Conservation (phyloP, 2,888 invertebrate genomes). For the Coelinius sp. region DNA sequence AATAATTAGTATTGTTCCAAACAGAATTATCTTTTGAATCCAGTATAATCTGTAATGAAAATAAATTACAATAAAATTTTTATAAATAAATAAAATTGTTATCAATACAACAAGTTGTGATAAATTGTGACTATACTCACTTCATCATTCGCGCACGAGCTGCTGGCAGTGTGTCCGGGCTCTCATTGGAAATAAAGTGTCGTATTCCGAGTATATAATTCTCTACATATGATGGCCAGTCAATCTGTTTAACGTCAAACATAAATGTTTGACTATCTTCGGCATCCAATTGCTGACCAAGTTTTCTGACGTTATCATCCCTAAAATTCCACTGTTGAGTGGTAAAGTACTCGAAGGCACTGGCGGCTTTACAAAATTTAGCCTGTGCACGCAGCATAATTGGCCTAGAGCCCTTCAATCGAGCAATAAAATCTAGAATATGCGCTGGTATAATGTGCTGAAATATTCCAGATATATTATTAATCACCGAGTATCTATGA, state of each 20-base stretch:
- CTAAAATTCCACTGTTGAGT: slow-evolving; percentile 93
- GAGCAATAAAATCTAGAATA: slow-evolving; percentile 83
- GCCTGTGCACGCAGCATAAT: slow-evolving; percentile 90
- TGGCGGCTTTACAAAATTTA: slow-evolving; percentile 88
- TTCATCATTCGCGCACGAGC: slow-evolving; percentile 83
- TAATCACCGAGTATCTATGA: slow-evolving; percentile 81
- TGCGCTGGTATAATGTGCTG: slow-evolving; percentile 94
- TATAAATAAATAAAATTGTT: neutral
- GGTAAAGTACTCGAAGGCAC: slow-evolving; percentile 92
- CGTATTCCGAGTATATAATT: slow-evolving; percentile 92
- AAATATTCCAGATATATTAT: slow-evolving; percentile 81
- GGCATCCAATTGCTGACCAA: slow-evolving; percentile 74
- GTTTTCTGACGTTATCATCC: slow-evolving; percentile 84
- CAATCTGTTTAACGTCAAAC: slow-evolving; percentile 88
- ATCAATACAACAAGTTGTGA: too few relatives aligned
- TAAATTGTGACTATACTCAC: too few relatives aligned
- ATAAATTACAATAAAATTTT: neutral
- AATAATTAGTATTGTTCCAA: slow-evolving; percentile 76
- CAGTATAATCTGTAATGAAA: slow-evolving; percentile 78
- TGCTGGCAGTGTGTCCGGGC: slow-evolving; percentile 83
- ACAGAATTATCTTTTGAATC: slow-evolving; percentile 75
- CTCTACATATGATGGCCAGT: slow-evolving; percentile 93
- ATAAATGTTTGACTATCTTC: slow-evolving; percentile 84
- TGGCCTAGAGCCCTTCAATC: slow-evolving; percentile 86
- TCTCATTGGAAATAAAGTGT: slow-evolving; percentile 93